These are phyloP conservation scores for Spisula solida DNA, from an alignment of 2,888 invertebrate genomes.

Conservation along the genomic window DNA sequence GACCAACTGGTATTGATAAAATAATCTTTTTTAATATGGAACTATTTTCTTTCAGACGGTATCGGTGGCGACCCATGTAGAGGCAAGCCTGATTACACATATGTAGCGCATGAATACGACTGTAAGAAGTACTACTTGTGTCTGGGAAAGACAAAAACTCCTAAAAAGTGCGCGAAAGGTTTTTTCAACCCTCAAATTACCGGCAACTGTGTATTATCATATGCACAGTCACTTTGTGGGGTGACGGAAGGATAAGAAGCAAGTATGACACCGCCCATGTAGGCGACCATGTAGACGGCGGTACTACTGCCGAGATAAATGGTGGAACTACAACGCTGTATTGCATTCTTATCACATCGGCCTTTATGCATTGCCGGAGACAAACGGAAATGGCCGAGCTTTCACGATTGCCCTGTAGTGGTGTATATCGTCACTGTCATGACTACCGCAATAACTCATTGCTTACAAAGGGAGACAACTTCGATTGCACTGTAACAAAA, in stretches of 20 bases:
- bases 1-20: too few relatives aligned
- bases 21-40: neutral
- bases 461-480: neutral
- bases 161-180: slow-evolving; percentile 60
- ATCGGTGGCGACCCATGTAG: slow-evolving; percentile 58
- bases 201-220: slow-evolving; percentile 65
- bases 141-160: slow-evolving; percentile 62
- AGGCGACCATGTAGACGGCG: neutral
- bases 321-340: too few relatives aligned
- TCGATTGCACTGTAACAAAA: neutral
- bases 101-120: slow-evolving; percentile 66
- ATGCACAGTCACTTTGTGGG: slow-evolving; percentile 61
- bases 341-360: too few relatives aligned
- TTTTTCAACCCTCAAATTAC: slow-evolving; percentile 63
- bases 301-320: neutral
- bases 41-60: slow-evolving; percentile 30
- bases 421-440: too few relatives aligned
- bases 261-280: too few relatives aligned
- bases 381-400: too few relatives aligned
- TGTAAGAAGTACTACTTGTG: slow-evolving; percentile 70
- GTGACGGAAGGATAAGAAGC: neutral
- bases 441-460: neutral
- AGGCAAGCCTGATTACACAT: slow-evolving; percentile 56
- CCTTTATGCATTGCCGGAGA: too few relatives aligned
- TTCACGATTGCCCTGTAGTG: too few relatives aligned